phyloP scores from a whole-genome alignment of 2,797 vertebrate genomes.

The Lemur catta region DNA sequence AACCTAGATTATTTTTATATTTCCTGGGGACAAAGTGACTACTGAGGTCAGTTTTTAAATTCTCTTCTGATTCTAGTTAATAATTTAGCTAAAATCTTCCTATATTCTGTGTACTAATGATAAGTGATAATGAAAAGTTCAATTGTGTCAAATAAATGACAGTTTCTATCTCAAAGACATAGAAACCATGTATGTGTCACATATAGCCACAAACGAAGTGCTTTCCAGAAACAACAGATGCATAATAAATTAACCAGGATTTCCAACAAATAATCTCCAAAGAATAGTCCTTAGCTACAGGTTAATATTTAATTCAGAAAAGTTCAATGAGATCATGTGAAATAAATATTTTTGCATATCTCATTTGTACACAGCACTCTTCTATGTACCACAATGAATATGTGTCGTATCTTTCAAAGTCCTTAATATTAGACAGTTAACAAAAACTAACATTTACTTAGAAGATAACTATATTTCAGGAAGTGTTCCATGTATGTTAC shows the following conservation, averaged over 20 bases:
- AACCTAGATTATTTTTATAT: background rate
- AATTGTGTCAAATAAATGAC: background rate
- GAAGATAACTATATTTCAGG: background rate
- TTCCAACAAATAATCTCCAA: background rate
- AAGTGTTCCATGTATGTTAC: background rate
- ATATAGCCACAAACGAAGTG: background rate
- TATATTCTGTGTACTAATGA: background rate
- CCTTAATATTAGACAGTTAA: background rate
- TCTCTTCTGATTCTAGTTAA: conserved; percentile 18
- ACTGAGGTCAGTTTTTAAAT: background rate
- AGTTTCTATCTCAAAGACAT: background rate
- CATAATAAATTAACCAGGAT: background rate
- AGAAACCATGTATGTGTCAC: background rate
- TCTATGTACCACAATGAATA: background rate
- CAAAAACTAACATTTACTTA: background rate
- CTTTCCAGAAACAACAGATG: background rate
- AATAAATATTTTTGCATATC: background rate
- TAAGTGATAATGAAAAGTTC: background rate
- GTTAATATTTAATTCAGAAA: background rate
- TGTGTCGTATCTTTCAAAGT: background rate
- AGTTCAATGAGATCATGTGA: background rate
- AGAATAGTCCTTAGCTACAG: background rate
- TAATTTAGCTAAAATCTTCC: background rate
- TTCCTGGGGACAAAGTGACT: background rate
- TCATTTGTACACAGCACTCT: background rate